Percentiles rank a stretch among this genome's conserved stretches.
Evolutionary conservation across 2,113 vertebrate species (phyloP).

Genomic region (Australoheros scitulus): DNA sequence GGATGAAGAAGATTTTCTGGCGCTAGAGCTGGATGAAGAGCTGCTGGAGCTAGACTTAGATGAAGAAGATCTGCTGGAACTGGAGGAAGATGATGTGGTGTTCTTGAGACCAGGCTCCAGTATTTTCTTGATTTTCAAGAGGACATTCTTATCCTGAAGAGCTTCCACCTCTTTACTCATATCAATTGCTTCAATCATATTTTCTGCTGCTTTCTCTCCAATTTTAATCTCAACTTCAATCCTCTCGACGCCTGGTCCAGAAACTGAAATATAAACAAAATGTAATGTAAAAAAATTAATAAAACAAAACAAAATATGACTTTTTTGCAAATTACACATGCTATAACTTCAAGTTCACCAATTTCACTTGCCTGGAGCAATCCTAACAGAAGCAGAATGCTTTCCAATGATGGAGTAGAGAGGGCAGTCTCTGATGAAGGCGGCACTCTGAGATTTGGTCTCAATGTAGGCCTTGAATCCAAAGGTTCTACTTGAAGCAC

Average conservation of each 20-base stretch:
- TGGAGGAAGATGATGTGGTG: slow-evolving; percentile 42
- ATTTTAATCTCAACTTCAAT: slow-evolving; percentile 83
- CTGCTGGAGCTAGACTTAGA: slow-evolving; percentile 23
- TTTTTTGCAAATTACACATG: neutral
- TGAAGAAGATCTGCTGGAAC: slow-evolving; percentile 44
- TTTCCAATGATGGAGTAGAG: slow-evolving; percentile 78
- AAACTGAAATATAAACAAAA: slow-evolving; percentile 54
- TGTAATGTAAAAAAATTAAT: neutral
- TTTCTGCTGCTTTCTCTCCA: slow-evolving; percentile 80
- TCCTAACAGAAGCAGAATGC: slow-evolving; percentile 65
- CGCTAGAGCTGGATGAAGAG: neutral
- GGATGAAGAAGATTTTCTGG: neutral
- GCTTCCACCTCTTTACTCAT: slow-evolving; percentile 64
- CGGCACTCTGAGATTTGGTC: slow-evolving; percentile 70
- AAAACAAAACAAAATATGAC: neutral
- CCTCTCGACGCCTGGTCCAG: slow-evolving; percentile 79
- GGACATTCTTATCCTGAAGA: slow-evolving; percentile 63
- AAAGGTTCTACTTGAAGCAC: slow-evolving; percentile 62
- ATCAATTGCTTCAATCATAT: slow-evolving; percentile 74
- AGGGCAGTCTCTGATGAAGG: slow-evolving; percentile 61
- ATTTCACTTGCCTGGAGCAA: slow-evolving; percentile 78
- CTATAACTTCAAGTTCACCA: neutral
- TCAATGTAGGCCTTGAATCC: slow-evolving; percentile 79
- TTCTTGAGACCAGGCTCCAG: slow-evolving; percentile 67
- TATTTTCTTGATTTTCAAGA: slow-evolving; percentile 83